Evolutionary conservation across 1,140 invertebrate genomes (phyloP).

Genomic region (Penaeus japonicus): DNA sequence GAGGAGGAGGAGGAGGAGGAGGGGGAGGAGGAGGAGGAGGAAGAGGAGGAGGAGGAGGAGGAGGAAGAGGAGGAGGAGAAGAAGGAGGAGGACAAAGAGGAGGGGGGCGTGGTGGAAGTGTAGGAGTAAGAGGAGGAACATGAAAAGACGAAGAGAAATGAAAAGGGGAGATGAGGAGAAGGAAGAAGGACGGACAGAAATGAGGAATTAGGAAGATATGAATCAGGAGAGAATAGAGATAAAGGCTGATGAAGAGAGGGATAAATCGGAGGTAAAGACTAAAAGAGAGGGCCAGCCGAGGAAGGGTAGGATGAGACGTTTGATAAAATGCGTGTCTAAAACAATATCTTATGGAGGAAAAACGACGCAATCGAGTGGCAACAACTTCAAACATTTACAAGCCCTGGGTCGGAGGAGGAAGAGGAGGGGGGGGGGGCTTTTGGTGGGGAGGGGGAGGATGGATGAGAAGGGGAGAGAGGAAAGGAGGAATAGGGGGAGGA

Average conservation of each 20-base stretch:
- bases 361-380: conserved; percentile 42
- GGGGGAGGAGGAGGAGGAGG: neutral
- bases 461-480: neutral
- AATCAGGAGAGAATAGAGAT: neutral
- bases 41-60: neutral
- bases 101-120: neutral
- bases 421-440: too few relatives aligned
- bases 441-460: neutral
- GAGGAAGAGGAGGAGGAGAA: neutral
- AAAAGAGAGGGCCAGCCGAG: neutral
- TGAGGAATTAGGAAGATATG: too few relatives aligned
- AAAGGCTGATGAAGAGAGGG: neutral
- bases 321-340: conserved; percentile 49
- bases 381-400: conserved; percentile 38
- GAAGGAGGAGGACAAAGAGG: neutral
- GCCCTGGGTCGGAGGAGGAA: neutral
- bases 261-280: neutral
- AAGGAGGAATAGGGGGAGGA: neutral
- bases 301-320: neutral
- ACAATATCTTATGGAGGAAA: conserved; percentile 38
- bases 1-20: too few relatives aligned
- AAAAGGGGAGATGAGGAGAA: neutral
- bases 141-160: neutral
- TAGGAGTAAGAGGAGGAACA: neutral
- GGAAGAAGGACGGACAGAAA: neutral